Evolutionary conservation across 1,140 invertebrate genomes (phyloP).

Genomic region (Apis cerana): DNA sequence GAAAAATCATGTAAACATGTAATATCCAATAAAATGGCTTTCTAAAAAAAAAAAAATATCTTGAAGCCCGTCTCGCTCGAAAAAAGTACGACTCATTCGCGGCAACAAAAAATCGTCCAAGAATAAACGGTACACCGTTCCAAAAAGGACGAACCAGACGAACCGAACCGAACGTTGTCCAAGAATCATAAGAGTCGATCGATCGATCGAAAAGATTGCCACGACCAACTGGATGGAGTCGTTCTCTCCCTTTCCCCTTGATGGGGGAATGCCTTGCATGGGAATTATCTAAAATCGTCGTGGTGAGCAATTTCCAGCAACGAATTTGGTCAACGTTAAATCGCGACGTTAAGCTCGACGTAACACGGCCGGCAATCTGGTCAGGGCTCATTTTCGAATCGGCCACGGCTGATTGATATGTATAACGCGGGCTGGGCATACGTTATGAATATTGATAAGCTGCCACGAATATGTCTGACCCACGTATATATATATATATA

Average conservation of each 20-base stretch:
- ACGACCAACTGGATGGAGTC: conserved; percentile 2
- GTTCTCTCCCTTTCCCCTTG: not conserved
- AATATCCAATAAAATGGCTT: not conserved
- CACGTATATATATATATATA: not conserved
- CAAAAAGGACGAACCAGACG: not conserved
- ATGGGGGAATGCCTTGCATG: not conserved
- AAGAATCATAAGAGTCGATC: not conserved
- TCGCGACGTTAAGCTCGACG: not conserved
- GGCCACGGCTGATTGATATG: conserved; percentile 49
- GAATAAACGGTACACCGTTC: too few relatives aligned
- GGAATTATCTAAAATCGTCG: conserved; percentile 30
- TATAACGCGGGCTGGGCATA: conserved; percentile 21
- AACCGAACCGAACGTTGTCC: not conserved
- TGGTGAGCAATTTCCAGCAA: conserved; percentile 15
- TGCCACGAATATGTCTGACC: conserved; percentile 46
- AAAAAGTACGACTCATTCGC: not conserved
- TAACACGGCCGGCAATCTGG: conserved; percentile 21
- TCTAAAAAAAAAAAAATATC: not conserved
- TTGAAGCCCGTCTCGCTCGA: not conserved
- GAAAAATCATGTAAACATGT: not conserved
- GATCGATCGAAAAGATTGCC: conserved; percentile 4
- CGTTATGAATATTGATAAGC: conserved; percentile 65
- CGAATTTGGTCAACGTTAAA: conserved; percentile 34
- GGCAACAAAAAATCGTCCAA: too few relatives aligned
- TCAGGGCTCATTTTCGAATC: conserved; percentile 51